Base-by-base conservation (phyloP, 2,888 invertebrate species). In the Caenorhabditis doughertyi region DNA sequence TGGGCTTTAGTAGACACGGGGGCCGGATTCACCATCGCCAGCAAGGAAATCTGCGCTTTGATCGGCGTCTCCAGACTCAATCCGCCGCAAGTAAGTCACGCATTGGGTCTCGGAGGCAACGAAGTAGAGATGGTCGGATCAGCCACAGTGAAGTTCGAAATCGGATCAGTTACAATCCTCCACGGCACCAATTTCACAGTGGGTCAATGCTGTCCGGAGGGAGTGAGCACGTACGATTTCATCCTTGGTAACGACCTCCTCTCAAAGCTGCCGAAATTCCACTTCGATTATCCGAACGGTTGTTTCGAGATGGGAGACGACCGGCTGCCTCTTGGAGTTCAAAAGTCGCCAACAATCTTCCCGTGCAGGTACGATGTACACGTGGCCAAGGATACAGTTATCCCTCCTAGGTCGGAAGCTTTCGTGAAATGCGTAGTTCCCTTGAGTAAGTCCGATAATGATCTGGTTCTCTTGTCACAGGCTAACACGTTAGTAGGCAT, bases 241-340 rank as follows among this genome's bases (percentile, higher is more conserved):
- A 73, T 80, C 8, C 8, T 80, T 2, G 77, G 77, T 3, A 77
- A 77, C 62, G 77, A 77, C n/a, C 2, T 70, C 16, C 42, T 79
- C 0, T 21, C 35, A 0, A n/a, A 47, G 0, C 35, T 80, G 2
- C 80, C 80, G 1, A 21, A 25, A 4, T 80, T 72, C 65, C 18
- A 29, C 2, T 23, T 80, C 0, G 47, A 80, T 56, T 80, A 80
- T 39, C 1, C 35, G 18, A n/a, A 56, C 29, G 25, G 21, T 0
- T 16, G 1, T 8, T 58, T 79, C 39, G 29, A 23, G 11, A n/a
- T 71, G 7, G 79, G 64, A 27, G 29, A 72, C 18, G 42, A 71
- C 1, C 2, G 5, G 5, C 16, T 71, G 3, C 71, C 71, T 1
- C 44, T 71, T 2, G 64, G 71, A 44, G 11, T 23, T 7, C 4